Base-by-base conservation (phyloP, 2,113 vertebrate genomes). In the Phrynosoma blainvillii region DNA sequence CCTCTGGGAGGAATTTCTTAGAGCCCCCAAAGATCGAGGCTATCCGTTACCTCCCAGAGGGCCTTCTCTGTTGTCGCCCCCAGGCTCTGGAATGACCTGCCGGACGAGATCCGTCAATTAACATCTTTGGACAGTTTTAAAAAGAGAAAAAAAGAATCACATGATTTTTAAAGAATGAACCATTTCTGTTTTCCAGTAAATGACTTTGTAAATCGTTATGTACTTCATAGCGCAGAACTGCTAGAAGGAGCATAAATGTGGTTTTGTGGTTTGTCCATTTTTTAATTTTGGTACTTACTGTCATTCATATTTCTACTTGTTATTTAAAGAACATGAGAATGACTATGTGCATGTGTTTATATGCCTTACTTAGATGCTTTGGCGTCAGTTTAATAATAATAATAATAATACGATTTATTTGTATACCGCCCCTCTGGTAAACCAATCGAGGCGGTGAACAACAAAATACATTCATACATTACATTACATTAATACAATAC, bases 121-220 rank as follows among this genome's bases (percentile, higher is more conserved):
- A n/a, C n/a, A n/a, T n/a, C n/a, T n/a, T n/a, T n/a, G n/a, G n/a
- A n/a, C n/a, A n/a, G n/a, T n/a, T n/a, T n/a, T n/a, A n/a, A n/a
- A n/a, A 70, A 89, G 32, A 21, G 79, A 84, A 91, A 36, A 87
- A 91, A 88, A 30, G 76, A 87, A 12, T 74, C 0, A 0, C 88
- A 77, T 85, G 52, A 82, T 89, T 84, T 86, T 90, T 91, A 56
- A 93, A 80, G 47, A 47, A 47, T 90, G 74, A 80, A 21, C 4
- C 84, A 0, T 59, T 81, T 90, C 76, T 81, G 30, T 70, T 81
- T 93, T 90, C 23, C 52, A 32, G 12, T 81, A 84, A 88, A 56
- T 62, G 79, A 90, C 75, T 40, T n/a, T 66, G 23, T 88, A 54
- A 87, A 47, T 47, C 7, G 47, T 47, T 47, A 47, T 47, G 47